Evolutionary conservation across 2,888 invertebrate species (phyloP), one percentile per base, ranked within the genome.

Genomic region (Zygothrica quintamaculata): DNA sequence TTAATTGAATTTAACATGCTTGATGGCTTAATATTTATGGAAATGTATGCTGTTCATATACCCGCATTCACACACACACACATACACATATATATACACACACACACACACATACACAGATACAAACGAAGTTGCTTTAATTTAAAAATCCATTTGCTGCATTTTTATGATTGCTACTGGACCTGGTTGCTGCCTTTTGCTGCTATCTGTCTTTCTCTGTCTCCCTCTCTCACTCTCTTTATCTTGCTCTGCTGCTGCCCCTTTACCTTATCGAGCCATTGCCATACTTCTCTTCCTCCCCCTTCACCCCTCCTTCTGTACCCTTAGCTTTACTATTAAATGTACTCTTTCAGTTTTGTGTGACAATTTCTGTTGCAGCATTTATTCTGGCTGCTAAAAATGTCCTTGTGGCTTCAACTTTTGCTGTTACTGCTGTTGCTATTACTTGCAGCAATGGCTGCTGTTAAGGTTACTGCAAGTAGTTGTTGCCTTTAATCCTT

Each of bases 1-100:
- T 48, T 15, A 64, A 60, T 76, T 77, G 58, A 77, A 58, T 78
- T 77, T 60, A 51, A 55, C 37, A 18, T 48, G 37, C 34, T 18
- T 52, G 62, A 60, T 36, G 44, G 15, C 44, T 46, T 51, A 57
- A 74, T 74, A 65, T 8, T 9, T 15, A 9, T 55, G 22, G n/a
- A 7, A 6, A 13, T 29, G 12, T 12, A n/a, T 18, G 15, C 12
- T 15, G n/a, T 7, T 47, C 7, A 29, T 8, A 55, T 26, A 46
- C 26, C 15, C 25, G 18, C 9, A n/a, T 29, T 12, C 25, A 3
- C 48, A 18, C 1, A 31, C 9, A 11, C 18, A 22, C n/a, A 12
- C 44, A 62, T 29, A 46, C 44, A 31, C 39, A 11, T 34, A 29
- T 40, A 42, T 18, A 15, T 18, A 34, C 42, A 34, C 29, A 29